Evolutionary conservation across 92 coral and sea anemone species (phyloP), one percentile per base, ranked within the genome.

Genomic region (Palythoa grandiflora): DNA sequence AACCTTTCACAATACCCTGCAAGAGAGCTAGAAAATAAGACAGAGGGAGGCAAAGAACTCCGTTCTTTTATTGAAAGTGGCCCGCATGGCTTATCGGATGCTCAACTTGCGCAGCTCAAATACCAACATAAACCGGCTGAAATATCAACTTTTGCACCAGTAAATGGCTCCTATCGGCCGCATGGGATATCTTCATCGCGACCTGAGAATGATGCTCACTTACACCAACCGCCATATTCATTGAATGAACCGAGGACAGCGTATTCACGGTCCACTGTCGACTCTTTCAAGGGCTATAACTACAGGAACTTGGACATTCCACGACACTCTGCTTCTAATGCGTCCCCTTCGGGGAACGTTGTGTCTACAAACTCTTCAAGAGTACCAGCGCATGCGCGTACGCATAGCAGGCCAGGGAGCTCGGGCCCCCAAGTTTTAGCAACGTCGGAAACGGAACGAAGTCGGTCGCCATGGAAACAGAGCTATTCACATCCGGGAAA

Each of bases 381-480:
- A 68, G 17, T 68, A 19, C 86, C 47, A 21, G 44, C 61, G 48
- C 73, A 66, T 48, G 13, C 57, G 86, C 75, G 36, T 68, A 5
- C 86, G 40, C 86, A 66, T 48, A 12, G 68, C 50, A 61, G 83
- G 71, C 66, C 73, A 54, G 3, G 19, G 38, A 65, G 86, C 54
- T 66, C 75, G 47, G 86, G 21, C 7, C 61, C 86, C n/a, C 86
- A 65, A 40, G 13, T 48, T 13, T 81, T 70, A 15, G 35, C 86
- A 66, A 20, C 86, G 44, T 81, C 86, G 20, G 86, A 81, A 48
- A 28, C 74, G 1, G 86, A 66, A 65, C 61, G 74, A 2, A 81
- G 86, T 65, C 86, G 86, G 86, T 81, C 86, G 11, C 86, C 86
- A 20, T 81, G 86, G 86, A 66, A 44, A 81, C 75, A 51, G 40